A percentile compares a stretch with the other conserved stretches of the same genome.
Evolutionary conservation across 2,113 vertebrate species (phyloP).

Genomic region (Thymallus thymallus): DNA sequence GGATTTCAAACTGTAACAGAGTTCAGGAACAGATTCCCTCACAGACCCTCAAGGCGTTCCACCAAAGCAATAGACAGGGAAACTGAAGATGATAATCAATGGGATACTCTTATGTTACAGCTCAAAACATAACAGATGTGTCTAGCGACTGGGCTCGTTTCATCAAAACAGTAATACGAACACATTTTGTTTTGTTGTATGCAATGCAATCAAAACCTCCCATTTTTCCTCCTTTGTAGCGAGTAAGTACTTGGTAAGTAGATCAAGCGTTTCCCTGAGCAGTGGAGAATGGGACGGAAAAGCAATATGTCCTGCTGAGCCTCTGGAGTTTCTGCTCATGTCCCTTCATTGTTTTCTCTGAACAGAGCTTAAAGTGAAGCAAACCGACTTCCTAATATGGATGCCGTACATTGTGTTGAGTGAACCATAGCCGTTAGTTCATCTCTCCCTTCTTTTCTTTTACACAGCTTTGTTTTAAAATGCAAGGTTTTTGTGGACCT

Average conservation of each 20-base stretch:
- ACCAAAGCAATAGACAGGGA: slow-evolving; percentile 62
- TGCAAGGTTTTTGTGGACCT: slow-evolving; percentile 19
- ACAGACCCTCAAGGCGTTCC: slow-evolving; percentile 17
- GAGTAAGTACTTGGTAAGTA: neutral
- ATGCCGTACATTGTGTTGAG: too few relatives aligned
- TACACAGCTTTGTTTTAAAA: slow-evolving; percentile 21
- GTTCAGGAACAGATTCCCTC: neutral
- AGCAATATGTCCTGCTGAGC: neutral
- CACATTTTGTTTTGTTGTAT: neutral
- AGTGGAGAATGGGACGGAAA: neutral
- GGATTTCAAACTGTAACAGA: neutral
- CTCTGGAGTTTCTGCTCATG: neutral
- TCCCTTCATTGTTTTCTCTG: too few relatives aligned
- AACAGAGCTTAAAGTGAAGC: too few relatives aligned
- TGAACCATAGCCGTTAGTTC: neutral
- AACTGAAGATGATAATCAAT: slow-evolving; percentile 15
- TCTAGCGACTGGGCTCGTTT: neutral
- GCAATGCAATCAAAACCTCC: neutral
- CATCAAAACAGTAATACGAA: neutral
- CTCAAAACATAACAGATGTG: neutral
- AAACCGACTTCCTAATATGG: too few relatives aligned
- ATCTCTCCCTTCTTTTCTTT: slow-evolving; percentile 6
- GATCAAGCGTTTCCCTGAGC: neutral
- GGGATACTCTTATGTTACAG: neutral
- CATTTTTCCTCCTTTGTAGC: neutral